phyloP scores from a whole-genome alignment of 2,797 vertebrate species.

The Anisognathus igniventris region DNA sequence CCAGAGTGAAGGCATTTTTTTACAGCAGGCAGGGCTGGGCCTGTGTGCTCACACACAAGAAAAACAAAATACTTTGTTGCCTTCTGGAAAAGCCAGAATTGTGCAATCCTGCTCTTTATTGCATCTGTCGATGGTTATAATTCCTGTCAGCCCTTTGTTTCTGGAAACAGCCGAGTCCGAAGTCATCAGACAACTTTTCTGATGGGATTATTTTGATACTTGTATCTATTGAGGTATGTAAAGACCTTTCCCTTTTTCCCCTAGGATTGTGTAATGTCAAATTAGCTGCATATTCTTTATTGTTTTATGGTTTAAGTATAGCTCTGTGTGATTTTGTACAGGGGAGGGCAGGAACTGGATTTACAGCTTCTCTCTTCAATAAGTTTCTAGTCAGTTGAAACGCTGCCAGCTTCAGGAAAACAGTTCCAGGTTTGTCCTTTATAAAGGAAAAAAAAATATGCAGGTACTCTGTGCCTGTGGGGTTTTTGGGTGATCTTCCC shows the following conservation, averaged over 20 bases:
- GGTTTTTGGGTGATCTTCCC: not conserved
- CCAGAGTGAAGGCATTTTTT: not conserved
- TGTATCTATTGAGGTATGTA: not conserved
- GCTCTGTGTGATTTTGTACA: not conserved
- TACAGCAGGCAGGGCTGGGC: not conserved
- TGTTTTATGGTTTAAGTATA: not conserved
- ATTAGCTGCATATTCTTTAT: not conserved
- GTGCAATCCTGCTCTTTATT: not conserved
- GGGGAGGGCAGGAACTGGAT: not conserved
- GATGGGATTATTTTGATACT: not conserved
- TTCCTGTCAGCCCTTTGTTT: not conserved
- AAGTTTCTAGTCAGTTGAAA: not conserved
- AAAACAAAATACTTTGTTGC: not conserved
- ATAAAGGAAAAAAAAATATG: not conserved
- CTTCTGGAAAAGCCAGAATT: conserved; percentile 11
- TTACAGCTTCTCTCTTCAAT: not conserved
- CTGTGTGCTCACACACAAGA: not conserved
- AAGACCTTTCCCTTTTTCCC: not conserved
- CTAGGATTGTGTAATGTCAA: accelerated
- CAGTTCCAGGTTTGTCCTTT: not conserved
- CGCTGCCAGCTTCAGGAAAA: not conserved
- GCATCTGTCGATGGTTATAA: not conserved
- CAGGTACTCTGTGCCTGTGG: not conserved
- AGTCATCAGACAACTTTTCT: not conserved
- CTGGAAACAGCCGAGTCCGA: not conserved